phyloP scores from a whole-genome alignment of 2,888 invertebrate species.

The Caenorhabditis sp. region DNA sequence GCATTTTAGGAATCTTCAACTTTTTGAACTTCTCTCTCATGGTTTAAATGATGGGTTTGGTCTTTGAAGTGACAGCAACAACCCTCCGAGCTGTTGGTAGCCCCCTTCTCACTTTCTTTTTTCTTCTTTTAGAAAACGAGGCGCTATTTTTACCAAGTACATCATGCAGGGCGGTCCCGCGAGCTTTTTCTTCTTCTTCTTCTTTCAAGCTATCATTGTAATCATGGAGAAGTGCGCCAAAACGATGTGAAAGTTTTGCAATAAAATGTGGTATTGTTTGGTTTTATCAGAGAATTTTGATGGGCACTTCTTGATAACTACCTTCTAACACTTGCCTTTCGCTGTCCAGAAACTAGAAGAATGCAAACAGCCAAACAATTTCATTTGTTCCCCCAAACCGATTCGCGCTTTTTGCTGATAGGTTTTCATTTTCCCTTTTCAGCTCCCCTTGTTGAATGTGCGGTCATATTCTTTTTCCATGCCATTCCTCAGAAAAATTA shows the following conservation, averaged over 20 bases:
- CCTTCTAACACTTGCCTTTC: slow-evolving; percentile 2
- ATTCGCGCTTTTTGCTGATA: slow-evolving; percentile 5
- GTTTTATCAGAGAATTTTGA: slow-evolving; percentile 10
- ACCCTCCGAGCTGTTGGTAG: slow-evolving; percentile 23
- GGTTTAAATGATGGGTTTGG: slow-evolving; percentile 55
- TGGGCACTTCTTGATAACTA: not conserved
- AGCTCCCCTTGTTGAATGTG: slow-evolving; percentile 21
- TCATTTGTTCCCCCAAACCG: too few relatives aligned
- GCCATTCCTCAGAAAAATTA: slow-evolving; percentile 21
- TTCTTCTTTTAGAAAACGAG: slow-evolving; percentile 18
- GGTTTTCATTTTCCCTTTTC: slow-evolving; percentile 11
- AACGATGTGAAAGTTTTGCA: not conserved
- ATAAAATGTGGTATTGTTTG: not conserved
- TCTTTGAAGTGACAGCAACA: slow-evolving; percentile 52
- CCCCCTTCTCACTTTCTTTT: slow-evolving; percentile 5
- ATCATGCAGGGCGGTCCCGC: slow-evolving; percentile 24
- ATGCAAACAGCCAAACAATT: slow-evolving; percentile 32
- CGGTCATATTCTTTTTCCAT: slow-evolving; percentile 17
- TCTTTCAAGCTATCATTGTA: slow-evolving; percentile 1
- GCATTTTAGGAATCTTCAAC: slow-evolving; percentile 55
- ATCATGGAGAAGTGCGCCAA: not conserved
- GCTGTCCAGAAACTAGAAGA: slow-evolving; percentile 8
- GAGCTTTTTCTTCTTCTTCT: not conserved
- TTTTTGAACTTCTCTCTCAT: slow-evolving; percentile 57
- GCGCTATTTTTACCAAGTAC: slow-evolving; percentile 49